Base-by-base conservation (phyloP, 2,113 vertebrate species). In the Sinocyclocheilus maitianheensis region DNA sequence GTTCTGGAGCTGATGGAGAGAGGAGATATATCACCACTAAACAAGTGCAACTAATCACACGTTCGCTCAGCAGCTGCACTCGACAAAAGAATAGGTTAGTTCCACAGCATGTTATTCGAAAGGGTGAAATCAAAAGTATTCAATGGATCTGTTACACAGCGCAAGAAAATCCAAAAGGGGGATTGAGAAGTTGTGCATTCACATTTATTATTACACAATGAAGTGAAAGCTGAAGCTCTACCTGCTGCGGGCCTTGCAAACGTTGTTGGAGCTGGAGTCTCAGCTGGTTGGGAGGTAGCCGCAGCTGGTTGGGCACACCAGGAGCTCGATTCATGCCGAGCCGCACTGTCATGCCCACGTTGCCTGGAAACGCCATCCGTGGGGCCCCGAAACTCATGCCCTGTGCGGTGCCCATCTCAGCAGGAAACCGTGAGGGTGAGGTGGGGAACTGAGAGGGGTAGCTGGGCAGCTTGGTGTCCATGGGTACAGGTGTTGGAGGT, bases 251-350 rank as follows among this genome's bases (percentile, higher is more conserved):
- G 0, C 97, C 96, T 89, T 98, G 97, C 26, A 99, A 90, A 12
- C 97, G 93, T 90, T 98, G 97, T 86, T 98, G 97, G 63, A 98
- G 95, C 90, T 98, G 97, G 77, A 97, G 95, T 22, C 97, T 94
- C 55, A 99, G 93, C 74, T 98, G 97, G 85, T 98, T 98, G 16
- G 97, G 96, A 6, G 97, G 96, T 76, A 98, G 94, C 43, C 97
- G 92, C 81, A 97, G 94, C 67, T 96, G 96, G 81, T 94, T 90
- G 89, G 94, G 94, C 3, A 95, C 90, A 2, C 95, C 95, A 0
- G 95, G 96, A 5, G 96, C 92, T 58, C 96, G 93, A 87, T 26
- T 91, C 81, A 96, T 86, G 0, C 93, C 91, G 0, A 95, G 96
- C 40, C 96, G 93, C 51, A 96, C 92, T 7, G 95, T 96, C 87